Conservation (phyloP, 1,140 invertebrate genomes). For the Mizuhopecten yessoensis region DNA sequence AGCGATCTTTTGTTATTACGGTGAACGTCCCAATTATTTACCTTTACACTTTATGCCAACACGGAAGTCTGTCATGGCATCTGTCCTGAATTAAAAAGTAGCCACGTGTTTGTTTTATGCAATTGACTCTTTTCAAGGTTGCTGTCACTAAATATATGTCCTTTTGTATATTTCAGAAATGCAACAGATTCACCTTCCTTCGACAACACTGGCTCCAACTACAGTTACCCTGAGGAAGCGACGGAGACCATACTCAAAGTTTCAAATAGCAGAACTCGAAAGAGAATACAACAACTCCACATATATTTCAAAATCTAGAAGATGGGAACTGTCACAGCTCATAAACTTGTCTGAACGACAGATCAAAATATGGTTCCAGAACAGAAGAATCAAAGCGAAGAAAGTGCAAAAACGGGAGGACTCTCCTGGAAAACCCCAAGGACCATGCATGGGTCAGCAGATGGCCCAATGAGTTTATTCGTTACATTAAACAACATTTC, state of each 20-base stretch:
- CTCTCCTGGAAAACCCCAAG: constrained; percentile 60
- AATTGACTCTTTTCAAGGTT: background rate
- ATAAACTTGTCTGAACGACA: constrained; percentile 97
- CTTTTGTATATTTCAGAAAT: constrained; percentile 74
- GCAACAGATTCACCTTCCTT: constrained; percentile 79
- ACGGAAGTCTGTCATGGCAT: background rate
- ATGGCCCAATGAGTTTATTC: constrained; percentile 66
- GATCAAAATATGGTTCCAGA: constrained; percentile 98
- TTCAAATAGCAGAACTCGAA: constrained; percentile 96
- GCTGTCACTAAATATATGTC: background rate
- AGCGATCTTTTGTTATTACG: too few relatives aligned
- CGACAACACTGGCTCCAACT: constrained; percentile 78
- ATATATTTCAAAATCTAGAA: constrained; percentile 96
- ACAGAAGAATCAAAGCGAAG: constrained; percentile 98
- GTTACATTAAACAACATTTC: background rate
- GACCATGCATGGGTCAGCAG: constrained; percentile 60
- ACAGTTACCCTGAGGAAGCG: constrained; percentile 87
- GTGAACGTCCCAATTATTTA: too few relatives aligned
- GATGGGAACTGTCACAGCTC: constrained; percentile 96
- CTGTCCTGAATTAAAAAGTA: background rate
- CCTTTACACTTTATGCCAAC: background rate
- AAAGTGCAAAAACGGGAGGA: constrained; percentile 80
- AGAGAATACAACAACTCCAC: constrained; percentile 98
- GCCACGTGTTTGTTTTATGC: background rate
- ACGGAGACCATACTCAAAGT: constrained; percentile 96